Evolutionary conservation across 2,113 vertebrate species (phyloP).

Genomic region (Campylomormyrus numenius): DNA sequence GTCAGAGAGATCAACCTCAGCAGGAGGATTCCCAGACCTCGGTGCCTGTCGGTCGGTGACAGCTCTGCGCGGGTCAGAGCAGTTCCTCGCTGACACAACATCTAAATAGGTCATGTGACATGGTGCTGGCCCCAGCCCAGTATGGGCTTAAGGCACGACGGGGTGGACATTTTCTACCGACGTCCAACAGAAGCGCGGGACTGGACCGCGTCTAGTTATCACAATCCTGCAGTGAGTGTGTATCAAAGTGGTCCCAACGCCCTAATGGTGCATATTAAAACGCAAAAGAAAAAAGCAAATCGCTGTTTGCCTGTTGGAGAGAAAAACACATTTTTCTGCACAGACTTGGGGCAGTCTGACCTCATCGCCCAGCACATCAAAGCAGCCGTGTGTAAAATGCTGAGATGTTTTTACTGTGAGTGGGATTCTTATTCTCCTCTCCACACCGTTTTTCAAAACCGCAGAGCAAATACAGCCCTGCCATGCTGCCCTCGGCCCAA

Average conservation of each 20-base stretch:
- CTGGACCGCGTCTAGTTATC: neutral
- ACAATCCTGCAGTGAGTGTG: neutral
- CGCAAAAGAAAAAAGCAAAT: neutral
- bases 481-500: neutral
- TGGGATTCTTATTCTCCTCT: neutral
- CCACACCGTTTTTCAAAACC: neutral
- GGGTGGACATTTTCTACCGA: neutral
- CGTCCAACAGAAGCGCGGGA: neutral
- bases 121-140: neutral
- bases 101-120: neutral
- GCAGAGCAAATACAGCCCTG: neutral
- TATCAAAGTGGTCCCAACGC: neutral
- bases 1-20: neutral
- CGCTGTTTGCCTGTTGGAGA: neutral
- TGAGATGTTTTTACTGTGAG: neutral
- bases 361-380: neutral
- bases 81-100: neutral
- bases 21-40: neutral
- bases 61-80: neutral
- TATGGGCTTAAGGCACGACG: neutral
- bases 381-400: neutral
- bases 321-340: neutral
- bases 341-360: neutral
- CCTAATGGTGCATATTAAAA: neutral
- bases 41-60: neutral